These are phyloP conservation scores for Tenthredo livida DNA, from an alignment of 2,888 invertebrate species.

Conservation along the genomic window DNA sequence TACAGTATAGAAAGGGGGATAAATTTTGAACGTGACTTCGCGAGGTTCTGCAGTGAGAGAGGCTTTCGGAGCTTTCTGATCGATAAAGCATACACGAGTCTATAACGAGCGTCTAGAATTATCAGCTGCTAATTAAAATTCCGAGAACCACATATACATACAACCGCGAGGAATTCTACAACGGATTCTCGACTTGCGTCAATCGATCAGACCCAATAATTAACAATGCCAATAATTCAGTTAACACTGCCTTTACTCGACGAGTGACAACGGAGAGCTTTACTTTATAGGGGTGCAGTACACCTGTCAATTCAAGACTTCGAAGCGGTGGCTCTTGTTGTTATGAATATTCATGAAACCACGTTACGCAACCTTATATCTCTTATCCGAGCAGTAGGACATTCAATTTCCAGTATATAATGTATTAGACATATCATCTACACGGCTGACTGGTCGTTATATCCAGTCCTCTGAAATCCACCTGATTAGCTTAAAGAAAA, in stretches of 20 bases:
- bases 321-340: neutral
- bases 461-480: neutral
- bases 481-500: neutral
- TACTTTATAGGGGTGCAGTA: neutral
- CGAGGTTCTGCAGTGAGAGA: neutral
- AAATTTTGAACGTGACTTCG: neutral
- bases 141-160: too few relatives aligned
- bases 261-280: neutral
- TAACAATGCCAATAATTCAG: neutral
- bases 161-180: conserved; percentile 2
- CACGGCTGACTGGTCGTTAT: neutral
- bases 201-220: conserved; percentile 1
- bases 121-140: conserved; percentile 16
- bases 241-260: neutral
- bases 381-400: neutral
- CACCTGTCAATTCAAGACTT: neutral
- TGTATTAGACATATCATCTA: neutral
- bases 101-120: conserved; percentile 13
- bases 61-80: neutral
- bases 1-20: neutral
- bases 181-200: neutral
- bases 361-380: neutral
- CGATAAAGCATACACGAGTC: conserved; percentile 7
- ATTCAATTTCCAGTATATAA: neutral
- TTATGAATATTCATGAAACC: conserved; percentile 6